phyloP scores from a whole-genome alignment of 2,113 vertebrate genomes.

The Seriola dumerili region DNA sequence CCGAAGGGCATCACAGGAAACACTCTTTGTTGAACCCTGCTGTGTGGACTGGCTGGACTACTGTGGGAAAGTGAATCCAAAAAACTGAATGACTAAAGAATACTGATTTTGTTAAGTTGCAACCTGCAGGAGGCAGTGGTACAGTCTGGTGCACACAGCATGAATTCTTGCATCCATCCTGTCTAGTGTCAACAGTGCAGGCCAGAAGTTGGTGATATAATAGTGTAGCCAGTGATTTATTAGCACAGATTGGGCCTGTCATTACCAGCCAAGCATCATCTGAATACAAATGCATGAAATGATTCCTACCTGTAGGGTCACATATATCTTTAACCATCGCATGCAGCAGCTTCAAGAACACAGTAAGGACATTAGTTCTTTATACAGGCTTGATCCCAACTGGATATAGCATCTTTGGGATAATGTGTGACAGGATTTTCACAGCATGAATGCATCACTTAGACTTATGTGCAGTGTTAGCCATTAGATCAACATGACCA shows the following conservation, averaged over 20 bases:
- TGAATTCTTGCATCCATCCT: conserved; percentile 14
- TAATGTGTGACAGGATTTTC: conserved; percentile 47
- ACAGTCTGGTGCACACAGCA: conserved; percentile 18
- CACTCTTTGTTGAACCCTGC: background rate
- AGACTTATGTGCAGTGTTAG: conserved; percentile 40
- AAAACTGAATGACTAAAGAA: conserved; percentile 5
- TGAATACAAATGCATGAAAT: background rate
- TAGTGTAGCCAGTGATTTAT: conserved; percentile 5
- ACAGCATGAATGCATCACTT: conserved; percentile 53
- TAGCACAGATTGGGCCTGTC: background rate
- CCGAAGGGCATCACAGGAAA: background rate
- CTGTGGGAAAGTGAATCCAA: background rate
- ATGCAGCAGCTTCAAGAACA: conserved; percentile 24
- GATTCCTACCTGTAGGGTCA: background rate
- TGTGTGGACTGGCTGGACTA: background rate
- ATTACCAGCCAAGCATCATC: conserved; percentile 18
- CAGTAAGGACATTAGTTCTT: conserved; percentile 23
- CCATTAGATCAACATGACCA: conserved; percentile 33
- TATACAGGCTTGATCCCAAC: conserved; percentile 16
- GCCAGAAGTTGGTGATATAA: conserved; percentile 13
- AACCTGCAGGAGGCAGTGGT: conserved; percentile 10
- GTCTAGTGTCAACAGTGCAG: conserved; percentile 2
- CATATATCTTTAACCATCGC: background rate
- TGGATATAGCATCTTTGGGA: conserved; percentile 27
- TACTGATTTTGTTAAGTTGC: conserved; percentile 30